Conservation (phyloP, 2,113 vertebrate species). For the Oreochromis aureus region DNA sequence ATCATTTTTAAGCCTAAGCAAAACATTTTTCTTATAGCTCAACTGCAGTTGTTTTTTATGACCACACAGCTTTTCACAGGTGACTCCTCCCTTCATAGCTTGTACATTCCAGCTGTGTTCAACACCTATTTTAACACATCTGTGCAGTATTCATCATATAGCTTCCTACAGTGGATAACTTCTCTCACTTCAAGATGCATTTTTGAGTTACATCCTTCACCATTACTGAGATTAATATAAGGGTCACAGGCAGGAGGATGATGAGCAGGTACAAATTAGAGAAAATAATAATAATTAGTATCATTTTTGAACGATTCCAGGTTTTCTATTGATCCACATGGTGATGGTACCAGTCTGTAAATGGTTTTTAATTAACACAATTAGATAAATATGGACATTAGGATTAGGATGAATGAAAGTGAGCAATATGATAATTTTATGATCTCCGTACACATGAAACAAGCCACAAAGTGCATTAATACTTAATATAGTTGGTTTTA, state of each 20-base stretch:
- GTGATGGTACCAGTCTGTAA: background rate
- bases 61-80: background rate
- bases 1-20: background rate
- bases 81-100: background rate
- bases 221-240: background rate
- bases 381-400: background rate
- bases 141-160: background rate
- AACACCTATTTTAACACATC: background rate
- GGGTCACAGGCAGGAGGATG: background rate
- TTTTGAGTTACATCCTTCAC: background rate
- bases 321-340: conserved; percentile 17
- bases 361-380: background rate
- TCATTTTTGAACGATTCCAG: conserved; percentile 35
- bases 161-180: background rate
- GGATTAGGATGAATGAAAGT: background rate
- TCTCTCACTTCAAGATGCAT: background rate
- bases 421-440: background rate
- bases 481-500: background rate
- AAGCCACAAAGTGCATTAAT: background rate
- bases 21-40: background rate
- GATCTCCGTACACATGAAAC: background rate
- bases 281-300: background rate
- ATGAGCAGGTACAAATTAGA: background rate
- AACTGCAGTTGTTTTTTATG: background rate
- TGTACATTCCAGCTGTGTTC: background rate